phyloP scores from a whole-genome alignment of 2,888 invertebrate species.

The Calameuta pallipes region DNA sequence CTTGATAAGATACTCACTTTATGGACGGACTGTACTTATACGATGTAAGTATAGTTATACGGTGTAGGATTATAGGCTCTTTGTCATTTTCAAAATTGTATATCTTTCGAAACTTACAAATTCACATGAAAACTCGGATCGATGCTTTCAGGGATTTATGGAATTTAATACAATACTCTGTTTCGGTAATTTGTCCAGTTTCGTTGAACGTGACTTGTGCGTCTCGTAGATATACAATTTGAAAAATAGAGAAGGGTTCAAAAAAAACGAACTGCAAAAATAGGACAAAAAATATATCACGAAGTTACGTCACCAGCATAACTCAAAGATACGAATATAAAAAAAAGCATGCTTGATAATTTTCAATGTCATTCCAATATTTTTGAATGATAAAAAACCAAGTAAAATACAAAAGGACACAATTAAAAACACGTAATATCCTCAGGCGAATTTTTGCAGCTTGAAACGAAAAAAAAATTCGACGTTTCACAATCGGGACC shows the following conservation, averaged over 20 bases:
- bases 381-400: not conserved
- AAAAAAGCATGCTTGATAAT: too few relatives aligned
- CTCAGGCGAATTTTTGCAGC: not conserved
- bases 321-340: not conserved
- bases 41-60: not conserved
- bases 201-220: not conserved
- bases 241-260: not conserved
- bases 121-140: not conserved
- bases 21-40: not conserved
- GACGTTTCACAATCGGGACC: slow-evolving; percentile 13
- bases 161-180: not conserved
- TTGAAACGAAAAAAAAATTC: not conserved
- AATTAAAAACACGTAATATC: not conserved
- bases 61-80: not conserved
- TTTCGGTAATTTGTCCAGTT: not conserved
- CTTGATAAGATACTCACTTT: not conserved
- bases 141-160: not conserved
- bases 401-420: not conserved
- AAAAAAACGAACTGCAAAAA: not conserved
- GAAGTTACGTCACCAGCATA: not conserved
- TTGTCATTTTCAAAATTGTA: not conserved
- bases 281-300: not conserved
- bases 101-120: not conserved
- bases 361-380: not conserved
- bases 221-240: not conserved